Evolutionary conservation across 1,140 invertebrate species (phyloP), one percentile per base, ranked within the genome.

Genomic region (Drosophila ambigua): DNA sequence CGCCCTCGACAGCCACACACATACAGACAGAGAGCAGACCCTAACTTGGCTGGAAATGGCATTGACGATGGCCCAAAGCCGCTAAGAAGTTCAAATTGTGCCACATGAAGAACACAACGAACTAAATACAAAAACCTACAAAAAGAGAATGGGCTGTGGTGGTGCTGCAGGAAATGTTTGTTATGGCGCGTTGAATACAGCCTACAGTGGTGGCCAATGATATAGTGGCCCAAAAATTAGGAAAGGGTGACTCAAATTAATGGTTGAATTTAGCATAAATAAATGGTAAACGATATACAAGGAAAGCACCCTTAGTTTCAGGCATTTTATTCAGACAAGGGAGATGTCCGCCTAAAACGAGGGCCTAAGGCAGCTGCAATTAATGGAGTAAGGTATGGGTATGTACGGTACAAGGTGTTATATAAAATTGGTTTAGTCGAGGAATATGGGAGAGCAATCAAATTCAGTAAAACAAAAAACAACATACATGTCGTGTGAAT

Each of bases 1-100:
- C 71, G 71, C 61, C 66, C 60, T 69, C 64, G 16, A n/a, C 15
- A 39, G 13, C 35, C 60, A 31, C 59, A 53, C 41, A 31, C 50
- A 28, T n/a, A n/a, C 35, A 35, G 44, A 44, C 41, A 67, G 7
- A 20, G 50, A 39, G 35, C 4, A 39, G 35, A 39, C 35, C 35
- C 35, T 39, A 39, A 39, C 35, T 39, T 55, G 72, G 26, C 53
- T 74, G 43, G 35, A 51, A 73, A 57, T 63, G 69, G 68, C 69
- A 73, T 73, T 64, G 69, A 55, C 51, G 57, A 31, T 72, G 49
- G 69, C 66, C 69, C 39, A 72, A 73, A 44, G 57, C 67, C 71
- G 50, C 15, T 24, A 63, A 73, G 61, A 74, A 66, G 72, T 74
- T 74, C 72, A 58, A 74, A 65, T 63, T 72, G 58, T 72, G 68